Evolutionary conservation across 2,797 vertebrate genomes (phyloP).

Genomic region (Limosa lapponica): DNA sequence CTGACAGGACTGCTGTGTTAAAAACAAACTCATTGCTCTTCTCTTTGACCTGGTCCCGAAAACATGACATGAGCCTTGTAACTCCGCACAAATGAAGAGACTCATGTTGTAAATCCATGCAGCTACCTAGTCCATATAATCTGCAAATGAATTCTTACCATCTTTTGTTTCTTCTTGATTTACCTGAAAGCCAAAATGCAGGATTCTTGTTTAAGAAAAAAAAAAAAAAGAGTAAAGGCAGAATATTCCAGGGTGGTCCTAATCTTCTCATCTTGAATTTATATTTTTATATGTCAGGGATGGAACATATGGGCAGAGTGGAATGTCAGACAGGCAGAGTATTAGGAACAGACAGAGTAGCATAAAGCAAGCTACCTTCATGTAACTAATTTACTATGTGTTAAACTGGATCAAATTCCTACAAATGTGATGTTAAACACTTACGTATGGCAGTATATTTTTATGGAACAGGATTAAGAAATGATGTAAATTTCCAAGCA

Average conservation of each 20-base stretch:
- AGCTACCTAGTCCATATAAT: background rate
- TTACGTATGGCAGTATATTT: conserved; percentile 50
- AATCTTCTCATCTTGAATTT: conserved; percentile 39
- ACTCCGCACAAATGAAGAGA: background rate
- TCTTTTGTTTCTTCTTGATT: background rate
- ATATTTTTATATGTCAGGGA: conserved; percentile 10
- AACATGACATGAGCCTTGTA: background rate
- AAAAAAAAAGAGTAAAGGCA: background rate
- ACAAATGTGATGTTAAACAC: conserved; percentile 53
- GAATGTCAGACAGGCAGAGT: conserved; percentile 25
- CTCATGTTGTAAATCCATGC: background rate
- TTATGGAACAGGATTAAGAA: conserved; percentile 51
- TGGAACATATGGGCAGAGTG: conserved; percentile 44
- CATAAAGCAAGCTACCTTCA: conserved; percentile 2
- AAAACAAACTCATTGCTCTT: background rate
- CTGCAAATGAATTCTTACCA: background rate
- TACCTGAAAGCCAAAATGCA: background rate
- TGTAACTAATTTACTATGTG: conserved; percentile 57
- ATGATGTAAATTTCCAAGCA: conserved; percentile 59
- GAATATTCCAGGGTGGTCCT: conserved; percentile 24
- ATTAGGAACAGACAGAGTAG: conserved; percentile 35
- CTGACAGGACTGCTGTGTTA: background rate
- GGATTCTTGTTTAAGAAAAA: background rate
- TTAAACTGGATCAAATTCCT: conserved; percentile 56
- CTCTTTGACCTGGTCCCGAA: background rate